Evolutionary conservation across 2,888 invertebrate species (phyloP).

Genomic region (Oegoconia quadripuncta): DNA sequence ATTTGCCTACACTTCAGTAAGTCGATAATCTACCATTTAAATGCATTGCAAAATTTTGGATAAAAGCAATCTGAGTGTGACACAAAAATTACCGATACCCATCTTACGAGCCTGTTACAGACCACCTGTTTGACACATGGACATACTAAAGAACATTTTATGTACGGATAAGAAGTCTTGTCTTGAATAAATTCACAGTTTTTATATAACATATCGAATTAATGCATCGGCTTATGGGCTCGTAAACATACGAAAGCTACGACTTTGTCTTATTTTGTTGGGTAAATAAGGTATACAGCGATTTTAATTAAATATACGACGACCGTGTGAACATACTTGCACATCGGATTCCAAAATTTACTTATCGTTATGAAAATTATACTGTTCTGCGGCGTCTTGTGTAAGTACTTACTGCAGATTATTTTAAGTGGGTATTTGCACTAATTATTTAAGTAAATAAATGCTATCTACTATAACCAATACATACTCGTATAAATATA

Average conservation of each 20-base stretch:
- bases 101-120: constrained; percentile 48
- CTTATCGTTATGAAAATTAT: constrained; percentile 6
- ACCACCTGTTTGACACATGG: constrained; percentile 60
- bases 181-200: constrained; percentile 62
- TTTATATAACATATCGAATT: constrained; percentile 66
- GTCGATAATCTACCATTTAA: constrained; percentile 54
- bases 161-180: constrained; percentile 44
- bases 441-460: no score
- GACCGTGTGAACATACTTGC: constrained; percentile 10
- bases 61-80: constrained; percentile 54
- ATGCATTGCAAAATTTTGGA: constrained; percentile 52
- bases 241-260: constrained; percentile 37
- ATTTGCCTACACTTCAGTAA: constrained; percentile 12
- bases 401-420: no score
- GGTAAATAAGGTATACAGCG: constrained; percentile 31
- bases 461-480: no score
- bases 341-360: constrained; percentile 9
- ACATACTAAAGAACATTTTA: constrained; percentile 59
- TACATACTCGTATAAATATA: no score
- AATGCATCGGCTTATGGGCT: constrained; percentile 37
- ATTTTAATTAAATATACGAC: constrained; percentile 19
- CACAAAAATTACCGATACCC: constrained; percentile 48
- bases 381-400: no score
- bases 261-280: constrained; percentile 35
- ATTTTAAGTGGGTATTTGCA: no score